Base-by-base conservation (phyloP, 2,113 vertebrate species). In the Hippotragus niger region DNA sequence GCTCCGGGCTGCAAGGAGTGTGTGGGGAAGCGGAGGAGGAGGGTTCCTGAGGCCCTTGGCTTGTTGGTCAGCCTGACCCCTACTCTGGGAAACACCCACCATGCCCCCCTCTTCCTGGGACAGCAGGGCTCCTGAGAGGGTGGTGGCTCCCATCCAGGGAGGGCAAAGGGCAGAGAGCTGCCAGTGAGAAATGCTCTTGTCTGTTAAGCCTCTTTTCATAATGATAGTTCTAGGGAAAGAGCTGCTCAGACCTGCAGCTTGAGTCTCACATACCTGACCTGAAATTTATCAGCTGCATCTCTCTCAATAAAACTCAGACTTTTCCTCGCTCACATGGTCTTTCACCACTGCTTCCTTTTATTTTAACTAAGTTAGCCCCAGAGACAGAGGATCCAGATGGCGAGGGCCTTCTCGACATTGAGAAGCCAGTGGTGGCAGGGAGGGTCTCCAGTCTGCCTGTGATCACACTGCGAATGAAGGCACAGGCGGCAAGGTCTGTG, bases 341-440 rank as follows among this genome's bases (percentile, higher is more conserved):
- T n/a, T 8, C 16, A 6, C 29, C 13, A 36, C 27, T 43, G 10
- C 12, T 2, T 62, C 58, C 57, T 88, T 27, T 21, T 16, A 11
- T 76, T 45, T 62, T 21, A 84, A 47, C 19, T 52, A 52, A 1
- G 40, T 57, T 36, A 50, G 40, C 78, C 36, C 64, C 58, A 52
- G 23, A 76, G n/a, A n/a, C 45, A 76, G 78, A 60, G 52, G 58
- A 76, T 60, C 62, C 53, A 53, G 45, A 60, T 31, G 2, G 4
- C 12, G 29, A 53, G 25, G 36, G 62, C 17, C 13, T 6, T 25
- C 11, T 60, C 19, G 21, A n/a, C 43, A 50, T 11, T 25, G 19
- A 2, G 19, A 12, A 45, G 40, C 13, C 9, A 3, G 0, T 2
- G 19, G 1, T 29, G 45, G n/a, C 62, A 31, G 78, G 4, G 43